phyloP scores from a whole-genome alignment of 2,797 vertebrate species.

The Cephalopachus bancanus region DNA sequence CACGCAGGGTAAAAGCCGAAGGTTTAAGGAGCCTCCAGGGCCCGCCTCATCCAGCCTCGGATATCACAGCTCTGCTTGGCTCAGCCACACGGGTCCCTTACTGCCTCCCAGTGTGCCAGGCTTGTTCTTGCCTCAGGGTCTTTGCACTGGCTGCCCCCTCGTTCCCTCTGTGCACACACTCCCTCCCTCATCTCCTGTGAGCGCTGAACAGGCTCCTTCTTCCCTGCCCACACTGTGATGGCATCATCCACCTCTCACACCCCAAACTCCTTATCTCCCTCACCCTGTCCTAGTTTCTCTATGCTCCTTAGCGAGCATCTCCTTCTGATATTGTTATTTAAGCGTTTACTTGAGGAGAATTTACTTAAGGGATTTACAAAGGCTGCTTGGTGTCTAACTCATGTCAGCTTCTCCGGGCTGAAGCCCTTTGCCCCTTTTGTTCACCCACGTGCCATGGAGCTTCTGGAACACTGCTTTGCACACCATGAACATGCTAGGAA shows the following conservation, averaged over 20 bases:
- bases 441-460: background rate
- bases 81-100: background rate
- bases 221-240: background rate
- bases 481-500: fast-evolving
- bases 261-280: background rate
- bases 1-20: background rate
- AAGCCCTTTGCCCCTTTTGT: background rate
- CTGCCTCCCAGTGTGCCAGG: background rate
- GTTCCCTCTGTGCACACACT: fast-evolving
- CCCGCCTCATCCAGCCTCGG: background rate
- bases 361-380: background rate
- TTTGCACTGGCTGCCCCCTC: background rate
- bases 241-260: background rate
- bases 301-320: background rate
- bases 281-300: background rate
- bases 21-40: background rate
- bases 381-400: background rate
- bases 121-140: background rate
- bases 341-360: background rate
- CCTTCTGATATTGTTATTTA: background rate
- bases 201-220: background rate
- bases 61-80: background rate
- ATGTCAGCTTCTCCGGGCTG: background rate
- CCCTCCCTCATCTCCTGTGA: background rate
- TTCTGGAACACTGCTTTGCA: background rate